Evolutionary conservation across 2,113 vertebrate species (phyloP), one percentile per base, ranked within the genome.

Genomic region (Dunckerocampus dactyliophorus): DNA sequence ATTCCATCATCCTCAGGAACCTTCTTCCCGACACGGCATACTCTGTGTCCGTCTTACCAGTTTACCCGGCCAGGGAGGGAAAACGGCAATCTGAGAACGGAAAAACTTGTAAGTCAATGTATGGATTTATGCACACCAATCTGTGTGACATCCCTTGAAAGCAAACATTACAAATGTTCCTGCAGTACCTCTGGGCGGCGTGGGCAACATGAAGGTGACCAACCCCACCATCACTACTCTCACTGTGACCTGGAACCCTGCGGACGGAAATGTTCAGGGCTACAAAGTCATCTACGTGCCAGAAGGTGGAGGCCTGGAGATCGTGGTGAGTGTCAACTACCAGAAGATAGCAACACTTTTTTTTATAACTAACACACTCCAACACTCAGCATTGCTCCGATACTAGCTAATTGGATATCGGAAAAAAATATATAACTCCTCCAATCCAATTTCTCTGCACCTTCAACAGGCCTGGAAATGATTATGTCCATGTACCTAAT

Each of bases 181-280:
- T 22, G 0, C 58, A 92, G 91, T 90, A 72, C 89, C 91, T 47
- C 42, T 92, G 71, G 71, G 86, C 0, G 90, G 91, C 57, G 85
- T 90, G 14, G 67, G 69, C 68, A 93, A 92, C 65, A 87, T 98
- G 48, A 80, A 81, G 64, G 93, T 98, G 34, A 93, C 90, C 59
- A 91, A 95, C 60, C 93, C 95, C 3, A 95, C 95, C 59, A 93
- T 96, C 71, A 98, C 94, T 73, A 92, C 93, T 0, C 80, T 98
- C 57, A 96, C 88, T 0, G 86, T 96, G 5, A 88, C 85, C 64
- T 99, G 97, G 97, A 90, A 94, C 58, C 91, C 94, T 0, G 95
- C 96, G 0, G 96, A 94, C 37, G 95, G 97, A 8, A 95, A 89
- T 66, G 95, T 96, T 22, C 94, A 97, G 8, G 94, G 95, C 17